These are phyloP conservation scores for Pandemis corylana DNA, from an alignment of 2,888 invertebrate species.

Conservation along the genomic window DNA sequence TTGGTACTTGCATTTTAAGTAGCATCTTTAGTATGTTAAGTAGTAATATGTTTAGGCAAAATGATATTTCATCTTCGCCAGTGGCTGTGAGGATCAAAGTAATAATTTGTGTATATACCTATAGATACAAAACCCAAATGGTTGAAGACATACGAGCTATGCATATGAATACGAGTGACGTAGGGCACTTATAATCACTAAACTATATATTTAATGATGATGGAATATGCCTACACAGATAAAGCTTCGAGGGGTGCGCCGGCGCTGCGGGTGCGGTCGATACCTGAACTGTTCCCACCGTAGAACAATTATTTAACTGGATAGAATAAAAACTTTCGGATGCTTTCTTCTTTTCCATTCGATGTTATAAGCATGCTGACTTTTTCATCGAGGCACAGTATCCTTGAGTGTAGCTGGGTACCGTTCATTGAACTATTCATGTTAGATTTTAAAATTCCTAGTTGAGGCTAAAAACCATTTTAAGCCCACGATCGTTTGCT, in stretches of 20 bases:
- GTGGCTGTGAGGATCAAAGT: too few species aligned
- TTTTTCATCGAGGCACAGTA: neutral
- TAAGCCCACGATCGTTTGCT: neutral
- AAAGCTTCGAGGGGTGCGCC: constrained; percentile 51
- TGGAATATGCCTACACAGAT: constrained; percentile 46
- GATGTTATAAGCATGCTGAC: neutral
- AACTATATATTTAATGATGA: constrained; percentile 10
- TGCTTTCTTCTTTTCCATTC: neutral
- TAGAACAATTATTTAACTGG: neutral
- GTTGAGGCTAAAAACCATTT: neutral
- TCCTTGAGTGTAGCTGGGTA: neutral
- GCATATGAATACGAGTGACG: neutral
- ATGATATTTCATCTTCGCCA: too few species aligned
- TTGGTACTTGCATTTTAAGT: too few species aligned
- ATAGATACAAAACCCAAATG: too few species aligned
- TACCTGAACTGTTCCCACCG: constrained; percentile 52
- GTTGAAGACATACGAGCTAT: neutral
- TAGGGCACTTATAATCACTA: neutral
- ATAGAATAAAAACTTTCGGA: neutral
- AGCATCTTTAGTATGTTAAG: too few species aligned
- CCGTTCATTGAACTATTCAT: neutral
- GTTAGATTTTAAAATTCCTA: neutral
- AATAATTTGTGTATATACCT: too few species aligned
- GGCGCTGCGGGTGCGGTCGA: constrained; percentile 74
- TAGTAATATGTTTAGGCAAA: too few species aligned